These are phyloP conservation scores for Alouatta palliata DNA, from an alignment of 2,113 vertebrate genomes.

Conservation along the genomic window DNA sequence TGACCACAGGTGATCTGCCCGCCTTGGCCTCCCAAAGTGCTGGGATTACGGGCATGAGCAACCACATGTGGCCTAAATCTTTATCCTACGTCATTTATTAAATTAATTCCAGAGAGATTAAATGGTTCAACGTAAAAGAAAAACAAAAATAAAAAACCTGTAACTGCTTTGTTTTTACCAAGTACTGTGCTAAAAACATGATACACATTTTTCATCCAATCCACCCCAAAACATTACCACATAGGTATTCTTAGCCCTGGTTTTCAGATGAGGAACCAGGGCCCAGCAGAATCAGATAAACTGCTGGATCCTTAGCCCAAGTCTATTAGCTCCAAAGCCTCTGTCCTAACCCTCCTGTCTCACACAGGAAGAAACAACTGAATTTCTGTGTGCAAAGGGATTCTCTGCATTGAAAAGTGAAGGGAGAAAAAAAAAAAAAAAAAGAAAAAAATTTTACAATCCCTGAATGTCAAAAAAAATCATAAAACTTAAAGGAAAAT, in stretches of 20 bases:
- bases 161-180: neutral
- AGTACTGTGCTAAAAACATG: neutral
- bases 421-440: neutral
- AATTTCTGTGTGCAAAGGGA: neutral
- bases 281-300: neutral
- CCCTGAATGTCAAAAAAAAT: neutral
- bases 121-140: neutral
- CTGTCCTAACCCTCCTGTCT: neutral
- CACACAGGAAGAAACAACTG: neutral
- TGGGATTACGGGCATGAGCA: too few relatives aligned
- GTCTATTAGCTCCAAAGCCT: neutral
- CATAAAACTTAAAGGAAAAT: neutral
- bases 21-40: too few relatives aligned
- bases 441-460: neutral
- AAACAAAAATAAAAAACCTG: neutral
- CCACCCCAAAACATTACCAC: too few relatives aligned
- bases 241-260: neutral
- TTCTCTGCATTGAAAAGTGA: neutral
- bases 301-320: accelerated
- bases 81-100: neutral
- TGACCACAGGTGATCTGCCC: too few relatives aligned
- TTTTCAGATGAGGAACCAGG: neutral
- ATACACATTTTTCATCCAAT: neutral
- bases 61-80: neutral
- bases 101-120: neutral